phyloP scores from a whole-genome alignment of 2,797 vertebrate genomes.

The Chiloscyllium punctatum region DNA sequence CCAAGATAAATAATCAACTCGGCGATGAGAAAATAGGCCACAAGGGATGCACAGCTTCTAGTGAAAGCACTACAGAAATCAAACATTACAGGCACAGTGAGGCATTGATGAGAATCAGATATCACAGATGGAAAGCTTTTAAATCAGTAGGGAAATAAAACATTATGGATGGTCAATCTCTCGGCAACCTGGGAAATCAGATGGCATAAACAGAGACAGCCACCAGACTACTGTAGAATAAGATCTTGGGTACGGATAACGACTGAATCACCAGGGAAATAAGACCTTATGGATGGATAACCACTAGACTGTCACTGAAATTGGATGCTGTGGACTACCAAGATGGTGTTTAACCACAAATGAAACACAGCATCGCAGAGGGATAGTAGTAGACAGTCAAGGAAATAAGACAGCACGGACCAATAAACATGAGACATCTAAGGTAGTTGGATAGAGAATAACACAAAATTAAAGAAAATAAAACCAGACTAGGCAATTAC shows the following conservation, averaged over 20 bases:
- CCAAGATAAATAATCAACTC: not conserved
- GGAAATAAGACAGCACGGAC: not conserved
- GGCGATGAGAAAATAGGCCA: not conserved
- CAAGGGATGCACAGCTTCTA: not conserved
- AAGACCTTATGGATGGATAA: conserved; percentile 31
- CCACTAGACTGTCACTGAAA: conserved; percentile 24
- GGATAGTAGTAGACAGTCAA: not conserved
- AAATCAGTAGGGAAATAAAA: conserved; percentile 29
- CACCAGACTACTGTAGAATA: not conserved
- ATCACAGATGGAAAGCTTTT: not conserved
- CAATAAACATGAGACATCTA: conserved; percentile 17
- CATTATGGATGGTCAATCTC: not conserved
- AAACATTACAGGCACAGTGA: not conserved
- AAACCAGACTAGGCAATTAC: conserved; percentile 20
- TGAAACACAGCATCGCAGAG: not conserved
- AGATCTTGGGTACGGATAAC: not conserved
- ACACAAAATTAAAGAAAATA: conserved; percentile 29
- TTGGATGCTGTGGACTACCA: conserved; percentile 31
- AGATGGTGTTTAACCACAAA: conserved; percentile 6
- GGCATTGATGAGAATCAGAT: not conserved
- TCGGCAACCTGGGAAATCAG: conserved; percentile 12
- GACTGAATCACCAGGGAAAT: not conserved
- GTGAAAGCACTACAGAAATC: not conserved
- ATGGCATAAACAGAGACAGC: conserved; percentile 11
- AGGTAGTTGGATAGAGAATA: not conserved